These are phyloP conservation scores for Hypotaenidia okinawae DNA, from an alignment of 2,797 vertebrate species.

Conservation along the genomic window DNA sequence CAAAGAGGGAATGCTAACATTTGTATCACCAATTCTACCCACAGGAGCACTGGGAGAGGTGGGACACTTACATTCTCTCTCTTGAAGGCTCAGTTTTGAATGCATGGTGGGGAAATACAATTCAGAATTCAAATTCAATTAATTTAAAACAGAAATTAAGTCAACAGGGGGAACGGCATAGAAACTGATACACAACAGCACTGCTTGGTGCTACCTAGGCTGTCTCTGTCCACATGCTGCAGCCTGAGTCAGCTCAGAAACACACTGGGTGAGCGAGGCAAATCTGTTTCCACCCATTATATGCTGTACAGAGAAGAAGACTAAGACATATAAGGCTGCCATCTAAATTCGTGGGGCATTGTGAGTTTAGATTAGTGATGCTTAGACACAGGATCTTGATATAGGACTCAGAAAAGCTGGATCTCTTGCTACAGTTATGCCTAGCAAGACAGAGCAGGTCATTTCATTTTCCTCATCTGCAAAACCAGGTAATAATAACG, in stretches of 20 bases:
- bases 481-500: not conserved
- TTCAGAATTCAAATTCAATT: not conserved
- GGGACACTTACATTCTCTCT: not conserved
- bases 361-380: not conserved
- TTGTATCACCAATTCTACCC: not conserved
- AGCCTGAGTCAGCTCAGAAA: not conserved
- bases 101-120: not conserved
- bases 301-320: not conserved
- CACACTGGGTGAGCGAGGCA: not conserved
- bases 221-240: not conserved
- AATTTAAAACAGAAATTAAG: not conserved
- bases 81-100: not conserved
- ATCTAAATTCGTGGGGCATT: not conserved
- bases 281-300: not conserved
- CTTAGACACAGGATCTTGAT: not conserved
- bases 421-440: not conserved
- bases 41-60: not conserved
- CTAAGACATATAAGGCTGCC: not conserved
- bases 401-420: not conserved
- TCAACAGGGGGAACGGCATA: not conserved
- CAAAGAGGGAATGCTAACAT: fast-evolving
- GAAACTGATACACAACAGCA: not conserved
- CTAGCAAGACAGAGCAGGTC: not conserved
- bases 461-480: not conserved
- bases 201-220: not conserved